Evolutionary conservation across 2,888 invertebrate genomes (phyloP).

Genomic region (Drosophila infuscata): DNA sequence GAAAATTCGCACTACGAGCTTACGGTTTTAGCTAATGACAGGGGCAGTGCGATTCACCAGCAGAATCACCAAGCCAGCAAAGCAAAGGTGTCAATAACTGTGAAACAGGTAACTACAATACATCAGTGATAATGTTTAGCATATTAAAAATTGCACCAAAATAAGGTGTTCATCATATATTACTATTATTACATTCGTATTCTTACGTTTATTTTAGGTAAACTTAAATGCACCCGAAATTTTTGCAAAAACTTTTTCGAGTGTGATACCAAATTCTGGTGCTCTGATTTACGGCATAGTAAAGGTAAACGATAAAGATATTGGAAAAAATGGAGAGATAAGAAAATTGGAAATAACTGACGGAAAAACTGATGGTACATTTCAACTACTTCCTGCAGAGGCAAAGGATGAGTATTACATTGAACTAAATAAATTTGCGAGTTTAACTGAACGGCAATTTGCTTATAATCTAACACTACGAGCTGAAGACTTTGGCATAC

Average conservation of each 20-base stretch:
- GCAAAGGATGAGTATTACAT: conserved; percentile 91
- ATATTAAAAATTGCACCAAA: not conserved
- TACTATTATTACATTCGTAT: not conserved
- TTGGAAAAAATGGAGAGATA: conserved; percentile 93
- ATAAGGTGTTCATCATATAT: not conserved
- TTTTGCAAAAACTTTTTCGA: conserved; percentile 91
- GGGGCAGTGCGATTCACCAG: conserved; percentile 87
- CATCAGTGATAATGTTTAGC: not conserved
- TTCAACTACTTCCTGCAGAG: conserved; percentile 89
- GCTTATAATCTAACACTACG: conserved; percentile 93
- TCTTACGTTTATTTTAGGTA: conserved; percentile 86
- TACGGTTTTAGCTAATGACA: conserved; percentile 93
- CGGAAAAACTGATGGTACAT: conserved; percentile 95
- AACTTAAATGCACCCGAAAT: conserved; percentile 95
- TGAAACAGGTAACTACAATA: conserved; percentile 86
- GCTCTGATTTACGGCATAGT: conserved; percentile 96
- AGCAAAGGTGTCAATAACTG: conserved; percentile 91
- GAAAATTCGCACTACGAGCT: conserved; percentile 90
- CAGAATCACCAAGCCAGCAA: conserved; percentile 88
- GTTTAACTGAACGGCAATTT: conserved; percentile 88
- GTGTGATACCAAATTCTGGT: conserved; percentile 92
- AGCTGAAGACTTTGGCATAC: conserved; percentile 93
- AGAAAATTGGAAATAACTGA: conserved; percentile 93
- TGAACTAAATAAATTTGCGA: conserved; percentile 86
- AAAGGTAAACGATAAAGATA: conserved; percentile 92